Evolutionary conservation across 2,797 vertebrate species (phyloP).

Genomic region (Cottoperca gobio): DNA sequence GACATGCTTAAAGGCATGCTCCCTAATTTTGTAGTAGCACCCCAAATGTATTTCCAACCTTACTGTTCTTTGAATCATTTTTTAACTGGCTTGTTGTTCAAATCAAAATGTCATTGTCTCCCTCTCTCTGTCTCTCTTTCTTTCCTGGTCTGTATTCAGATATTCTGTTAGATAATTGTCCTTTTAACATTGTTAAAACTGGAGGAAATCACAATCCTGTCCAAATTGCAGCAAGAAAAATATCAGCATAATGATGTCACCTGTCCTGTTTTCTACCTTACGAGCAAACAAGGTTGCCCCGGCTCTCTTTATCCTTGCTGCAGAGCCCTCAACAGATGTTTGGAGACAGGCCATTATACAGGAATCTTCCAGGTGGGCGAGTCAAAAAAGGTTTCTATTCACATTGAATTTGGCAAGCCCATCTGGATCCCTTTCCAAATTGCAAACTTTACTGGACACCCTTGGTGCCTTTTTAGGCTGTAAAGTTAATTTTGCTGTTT

Average conservation of each 20-base stretch:
- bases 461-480: slow-evolving; percentile 17
- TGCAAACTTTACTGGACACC: slow-evolving; percentile 33
- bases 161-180: not conserved
- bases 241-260: slow-evolving; percentile 3
- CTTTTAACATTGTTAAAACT: not conserved
- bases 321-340: slow-evolving; percentile 45
- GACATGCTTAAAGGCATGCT: slow-evolving; percentile 10
- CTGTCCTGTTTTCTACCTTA: slow-evolving; percentile 1
- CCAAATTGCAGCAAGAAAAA: not conserved
- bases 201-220: not conserved
- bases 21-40: slow-evolving; percentile 8
- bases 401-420: slow-evolving; percentile 47
- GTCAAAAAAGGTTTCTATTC: slow-evolving; percentile 38
- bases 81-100: not conserved
- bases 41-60: slow-evolving; percentile 1
- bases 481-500: slow-evolving; percentile 41
- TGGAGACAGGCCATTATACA: slow-evolving; percentile 21
- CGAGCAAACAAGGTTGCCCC: slow-evolving; percentile 9
- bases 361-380: slow-evolving; percentile 40
- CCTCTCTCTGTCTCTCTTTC: not conserved
- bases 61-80: not conserved
- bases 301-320: not conserved
- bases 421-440: slow-evolving; percentile 46
- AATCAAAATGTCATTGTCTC: not conserved
- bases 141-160: not conserved